Evolutionary conservation across 1,140 invertebrate species (phyloP).

Genomic region (Drosophila nigrodunni): DNA sequence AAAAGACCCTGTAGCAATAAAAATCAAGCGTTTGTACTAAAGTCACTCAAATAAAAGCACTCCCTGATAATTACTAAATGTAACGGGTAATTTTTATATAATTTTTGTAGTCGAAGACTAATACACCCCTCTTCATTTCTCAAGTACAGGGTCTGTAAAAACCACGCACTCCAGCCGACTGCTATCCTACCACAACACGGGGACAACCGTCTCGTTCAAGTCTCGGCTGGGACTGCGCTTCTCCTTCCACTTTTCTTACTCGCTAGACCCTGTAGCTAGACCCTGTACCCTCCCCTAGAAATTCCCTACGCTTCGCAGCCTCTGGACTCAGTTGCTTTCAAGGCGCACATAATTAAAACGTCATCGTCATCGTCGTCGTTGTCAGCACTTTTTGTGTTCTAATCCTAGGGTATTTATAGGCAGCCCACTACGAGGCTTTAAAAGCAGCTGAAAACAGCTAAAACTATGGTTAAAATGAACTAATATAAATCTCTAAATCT

Average conservation of each 20-base stretch:
- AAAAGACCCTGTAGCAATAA: too few species aligned
- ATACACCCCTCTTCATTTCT: too few species aligned
- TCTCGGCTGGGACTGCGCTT: constrained; percentile 54
- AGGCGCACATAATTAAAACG: constrained; percentile 81
- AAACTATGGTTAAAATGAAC: too few species aligned
- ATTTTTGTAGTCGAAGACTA: too few species aligned
- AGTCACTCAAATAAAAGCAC: too few species aligned
- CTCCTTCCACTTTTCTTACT: neutral
- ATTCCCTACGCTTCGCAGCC: constrained; percentile 1
- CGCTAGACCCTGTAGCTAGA: neutral
- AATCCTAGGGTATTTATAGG: constrained; percentile 31
- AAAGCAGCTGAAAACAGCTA: too few species aligned
- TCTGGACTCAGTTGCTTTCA: constrained; percentile 40
- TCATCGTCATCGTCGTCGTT: constrained; percentile 60
- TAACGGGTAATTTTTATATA: too few species aligned
- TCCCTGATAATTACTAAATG: too few species aligned
- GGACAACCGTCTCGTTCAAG: constrained; percentile 67
- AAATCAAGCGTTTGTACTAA: too few species aligned
- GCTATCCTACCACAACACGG: constrained; percentile 11
- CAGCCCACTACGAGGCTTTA: neutral
- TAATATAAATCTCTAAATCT: too few species aligned
- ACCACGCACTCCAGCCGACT: neutral
- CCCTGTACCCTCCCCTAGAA: neutral
- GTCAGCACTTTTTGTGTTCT: constrained; percentile 68
- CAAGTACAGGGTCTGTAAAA: too few species aligned